Base-by-base conservation (phyloP, 1,140 invertebrate genomes). In the Ganaspis sp. region DNA sequence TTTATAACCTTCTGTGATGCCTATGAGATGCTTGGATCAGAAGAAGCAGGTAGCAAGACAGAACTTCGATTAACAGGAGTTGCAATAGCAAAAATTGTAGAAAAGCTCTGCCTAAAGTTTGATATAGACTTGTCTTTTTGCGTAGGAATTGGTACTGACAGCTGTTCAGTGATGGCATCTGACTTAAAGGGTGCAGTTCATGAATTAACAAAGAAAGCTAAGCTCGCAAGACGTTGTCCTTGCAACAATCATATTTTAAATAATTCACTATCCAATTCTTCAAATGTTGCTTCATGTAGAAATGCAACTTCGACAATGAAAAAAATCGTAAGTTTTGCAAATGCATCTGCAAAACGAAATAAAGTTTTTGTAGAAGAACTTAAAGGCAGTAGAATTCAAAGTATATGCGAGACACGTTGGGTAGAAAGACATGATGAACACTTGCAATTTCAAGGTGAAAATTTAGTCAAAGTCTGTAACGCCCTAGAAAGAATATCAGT, bases 161-260 rank as follows among this genome's bases (percentile, higher is more conserved):
- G 74, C n/a, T 85, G 83, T 29, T 77, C 37, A 9, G 70, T 80
- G 8, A 85, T 84, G 82, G 40, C 40, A 19, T 81, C 80, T 9
- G 77, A 84, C 72, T 53, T 53, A 6, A 53, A 42, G 38, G 81
- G 81, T 4, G 80, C 79, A 17, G 75, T 80, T 26, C 26, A 37
- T 17, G 74, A 83, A 78, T 42, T 81, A 15, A 1, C 42, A 11
- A 77, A 73, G 26, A 26, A 76, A 64, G 76, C 70, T 17, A 80
- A 69, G 37, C 76, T 81, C 70, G 84, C 81, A 9, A 12, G 74
- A 11, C 45, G 75, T 34, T 76, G 54, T 70, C 79, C 79, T n/a
- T 85, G 81, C 72, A 42, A 54, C 26, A 80, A 80, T 75, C 81
- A 85, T 73, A 40, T 26, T 54, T 71, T 84, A 34, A 85, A 84